phyloP scores from a whole-genome alignment of 2,888 invertebrate genomes.

The Ariolimax columbianus region DNA sequence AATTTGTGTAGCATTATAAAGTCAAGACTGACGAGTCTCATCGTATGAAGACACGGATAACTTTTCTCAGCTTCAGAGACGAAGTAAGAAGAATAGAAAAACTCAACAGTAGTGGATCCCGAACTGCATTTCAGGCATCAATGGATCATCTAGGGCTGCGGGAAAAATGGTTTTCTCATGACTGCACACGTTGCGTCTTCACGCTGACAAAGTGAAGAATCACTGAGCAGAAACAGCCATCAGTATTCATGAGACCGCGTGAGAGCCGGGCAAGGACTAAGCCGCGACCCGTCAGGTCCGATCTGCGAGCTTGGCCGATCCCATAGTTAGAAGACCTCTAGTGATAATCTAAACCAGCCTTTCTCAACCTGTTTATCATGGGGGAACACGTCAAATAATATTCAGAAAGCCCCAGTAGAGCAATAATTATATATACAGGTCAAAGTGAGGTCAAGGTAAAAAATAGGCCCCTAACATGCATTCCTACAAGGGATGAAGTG shows the following conservation, averaged over 20 bases:
- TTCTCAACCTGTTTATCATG: too few relatives aligned
- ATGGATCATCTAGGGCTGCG: neutral
- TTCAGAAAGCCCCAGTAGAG: too few relatives aligned
- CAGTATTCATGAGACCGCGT: slow-evolving; percentile 10
- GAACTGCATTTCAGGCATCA: neutral
- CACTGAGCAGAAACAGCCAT: neutral
- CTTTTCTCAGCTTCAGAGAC: too few relatives aligned
- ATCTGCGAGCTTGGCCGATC: neutral
- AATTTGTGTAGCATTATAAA: too few relatives aligned
- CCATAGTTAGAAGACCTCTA: neutral
- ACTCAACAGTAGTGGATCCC: too few relatives aligned
- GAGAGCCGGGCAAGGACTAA: neutral
- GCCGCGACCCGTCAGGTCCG: slow-evolving; percentile 6
- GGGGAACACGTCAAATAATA: too few relatives aligned
- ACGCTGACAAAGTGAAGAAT: slow-evolving; percentile 5
- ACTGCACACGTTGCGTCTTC: neutral
- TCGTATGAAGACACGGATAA: too few relatives aligned
- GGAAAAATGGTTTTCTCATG: neutral
- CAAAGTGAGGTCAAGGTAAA: too few relatives aligned
- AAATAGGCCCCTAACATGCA: too few relatives aligned
- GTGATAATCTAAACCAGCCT: neutral
- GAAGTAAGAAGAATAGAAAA: neutral
- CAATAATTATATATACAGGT: too few relatives aligned
- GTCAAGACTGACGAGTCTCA: too few relatives aligned
- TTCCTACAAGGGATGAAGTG: too few relatives aligned